Evolutionary conservation across 2,113 vertebrate genomes (phyloP), one percentile per base, ranked within the genome.

Genomic region (Dasyprocta punctata): DNA sequence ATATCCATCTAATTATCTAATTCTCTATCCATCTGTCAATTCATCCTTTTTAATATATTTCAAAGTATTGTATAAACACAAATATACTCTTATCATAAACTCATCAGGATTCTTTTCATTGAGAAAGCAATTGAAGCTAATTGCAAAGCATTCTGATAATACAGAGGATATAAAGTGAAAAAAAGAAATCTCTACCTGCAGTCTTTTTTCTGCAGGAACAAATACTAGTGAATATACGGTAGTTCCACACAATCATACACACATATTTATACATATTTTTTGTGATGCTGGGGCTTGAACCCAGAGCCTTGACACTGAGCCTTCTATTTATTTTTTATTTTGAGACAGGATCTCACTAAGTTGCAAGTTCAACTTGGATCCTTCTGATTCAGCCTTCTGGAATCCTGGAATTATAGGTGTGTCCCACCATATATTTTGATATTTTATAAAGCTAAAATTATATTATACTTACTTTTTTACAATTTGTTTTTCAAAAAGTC

Each of bases 371-470:
- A 78, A 49, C 26, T 30, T 78, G 44, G 28, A 78, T 33, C 26
- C 13, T 30, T 6, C 44, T 49, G 44, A 47, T 30, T 77, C 44
- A 78, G 7, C 44, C 16, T 78, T 28, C 26, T 16, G 3, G 75
- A 78, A 49, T 78, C 26, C 75, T 78, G 44, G 14, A 13, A 33
- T 49, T 65, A 19, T 49, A 33, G 44, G 28, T 78, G 28, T 78
- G 44, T 78, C 44, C 13, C 44, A 33, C 14, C 44, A 30, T 49
- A 49, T 33, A 14, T 12, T 82, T 80, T 93, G 24, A 77, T 86
- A 61, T 47, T 77, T 89, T 90, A 63, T 44, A 82, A 94, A 60
- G 56, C 26, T 92, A 78, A 71, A 86, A 83, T 87, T 82, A 52
- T 44, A 83, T 67, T n/a, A 56, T 28, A 86, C 17, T 61, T 38